Base-by-base conservation (phyloP, 2,797 vertebrate species). In the Enoplosus armatus region DNA sequence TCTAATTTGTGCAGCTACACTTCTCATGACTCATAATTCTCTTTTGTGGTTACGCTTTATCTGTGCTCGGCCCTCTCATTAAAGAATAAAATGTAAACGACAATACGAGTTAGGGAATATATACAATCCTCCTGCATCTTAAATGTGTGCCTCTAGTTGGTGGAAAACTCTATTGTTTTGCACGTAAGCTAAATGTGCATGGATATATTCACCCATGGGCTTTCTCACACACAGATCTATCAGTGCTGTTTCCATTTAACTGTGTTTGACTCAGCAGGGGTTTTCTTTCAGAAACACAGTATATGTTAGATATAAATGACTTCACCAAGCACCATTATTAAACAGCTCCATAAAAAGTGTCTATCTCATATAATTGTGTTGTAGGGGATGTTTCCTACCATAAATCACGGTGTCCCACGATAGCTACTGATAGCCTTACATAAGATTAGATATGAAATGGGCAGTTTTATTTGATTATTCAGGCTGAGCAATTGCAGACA, bases 1-100 rank as follows among this genome's bases (percentile, higher is more conserved):
- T 71, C 63, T 85, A 77, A 91, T 87, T 91, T 90, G 83, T 82
- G 77, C 84, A 74, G 64, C 82, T 79, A 61, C 74, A 61, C 77
- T 80, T 87, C 71, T 83, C 48, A 29, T 77, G 72, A 86, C 70
- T 89, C 85, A 71, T 83, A 67, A 56, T 66, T 84, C 80, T 74
- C 35, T 54, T 88, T 73, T 74, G 84, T 76, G 82, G 69, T 29
- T 59, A 7, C 5, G 3, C 65, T 87, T 88, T 70, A 80, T 91
- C 77, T 77, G 24, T 41, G 39, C 70, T 80, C 18, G 76, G 69
- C 55, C 61, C 54, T 89, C 71, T 87, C 71, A 78, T 88, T 90
- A 89, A 85, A 64, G 68, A 88, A 81, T 69, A 72, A 75, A 82
- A 75, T 82, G 53, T 75, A 82, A 72, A 77, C 60, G 60, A 78